Evolutionary conservation across 2,888 invertebrate genomes (phyloP).

Genomic region (Pedicia rivosa): DNA sequence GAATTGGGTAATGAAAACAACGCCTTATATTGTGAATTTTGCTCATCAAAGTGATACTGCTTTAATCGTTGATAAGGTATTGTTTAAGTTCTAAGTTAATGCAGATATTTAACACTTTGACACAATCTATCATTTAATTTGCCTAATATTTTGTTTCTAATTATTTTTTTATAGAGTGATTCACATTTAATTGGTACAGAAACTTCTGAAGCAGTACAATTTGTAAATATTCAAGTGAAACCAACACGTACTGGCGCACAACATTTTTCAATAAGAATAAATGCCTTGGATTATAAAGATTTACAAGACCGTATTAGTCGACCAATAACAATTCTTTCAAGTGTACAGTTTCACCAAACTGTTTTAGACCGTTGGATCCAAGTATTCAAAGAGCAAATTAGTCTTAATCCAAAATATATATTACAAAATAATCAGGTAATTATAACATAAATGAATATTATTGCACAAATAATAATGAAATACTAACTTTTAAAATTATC

Average conservation of each 20-base stretch:
- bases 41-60: slow-evolving; percentile 67
- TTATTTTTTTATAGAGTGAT: slow-evolving; percentile 36
- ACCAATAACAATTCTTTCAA: slow-evolving; percentile 48
- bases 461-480: not conserved
- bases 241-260: slow-evolving; percentile 40
- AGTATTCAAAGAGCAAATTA: slow-evolving; percentile 61
- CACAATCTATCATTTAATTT: too few relatives aligned
- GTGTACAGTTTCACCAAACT: slow-evolving; percentile 58
- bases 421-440: slow-evolving; percentile 35
- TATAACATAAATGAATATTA: slow-evolving; percentile 4
- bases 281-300: slow-evolving; percentile 63
- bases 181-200: slow-evolving; percentile 50
- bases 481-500: not conserved
- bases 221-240: slow-evolving; percentile 62
- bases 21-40: slow-evolving; percentile 53
- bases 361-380: slow-evolving; percentile 71
- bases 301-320: slow-evolving; percentile 53
- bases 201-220: slow-evolving; percentile 59
- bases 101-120: too few relatives aligned
- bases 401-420: slow-evolving; percentile 45
- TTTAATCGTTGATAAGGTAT: slow-evolving; percentile 51
- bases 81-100: too few relatives aligned
- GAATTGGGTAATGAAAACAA: slow-evolving; percentile 75
- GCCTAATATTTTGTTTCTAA: not conserved
- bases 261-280: slow-evolving; percentile 54